Conservation (phyloP, 2,113 vertebrate genomes). For the Oreochromis tanganicae region DNA sequence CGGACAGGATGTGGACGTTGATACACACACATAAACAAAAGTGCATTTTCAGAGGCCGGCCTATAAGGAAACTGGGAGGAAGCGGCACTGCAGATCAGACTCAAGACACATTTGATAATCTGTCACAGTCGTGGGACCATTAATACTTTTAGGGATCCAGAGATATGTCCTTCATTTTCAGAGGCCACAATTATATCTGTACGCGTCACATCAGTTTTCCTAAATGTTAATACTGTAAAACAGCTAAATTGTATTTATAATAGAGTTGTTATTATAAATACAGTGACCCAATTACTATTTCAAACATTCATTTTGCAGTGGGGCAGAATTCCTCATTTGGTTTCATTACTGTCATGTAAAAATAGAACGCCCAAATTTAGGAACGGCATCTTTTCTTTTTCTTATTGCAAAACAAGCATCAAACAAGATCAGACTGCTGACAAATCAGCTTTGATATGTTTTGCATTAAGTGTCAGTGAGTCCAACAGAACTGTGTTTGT, state of each 20-base stretch:
- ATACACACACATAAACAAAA: background rate
- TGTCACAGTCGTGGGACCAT: background rate
- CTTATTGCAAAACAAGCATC: background rate
- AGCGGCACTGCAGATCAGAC: background rate
- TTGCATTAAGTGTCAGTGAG: background rate
- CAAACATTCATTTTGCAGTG: no score
- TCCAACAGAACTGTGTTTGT: background rate
- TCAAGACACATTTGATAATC: background rate
- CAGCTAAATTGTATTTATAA: background rate
- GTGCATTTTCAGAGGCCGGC: background rate
- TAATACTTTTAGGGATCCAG: background rate
- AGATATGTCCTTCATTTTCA: background rate
- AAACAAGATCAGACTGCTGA: background rate
- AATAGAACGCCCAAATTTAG: background rate
- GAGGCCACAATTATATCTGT: background rate
- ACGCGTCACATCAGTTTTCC: background rate
- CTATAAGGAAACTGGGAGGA: background rate
- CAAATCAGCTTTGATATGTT: background rate
- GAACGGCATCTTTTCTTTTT: background rate
- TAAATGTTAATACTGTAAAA: background rate
- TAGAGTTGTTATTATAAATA: background rate
- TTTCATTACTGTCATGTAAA: background rate
- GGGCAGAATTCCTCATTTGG: background rate
- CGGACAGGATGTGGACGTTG: slow-evolving; percentile 46
- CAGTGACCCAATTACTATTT: background rate